Conservation (phyloP, 2,888 invertebrate genomes). For the Onchidella celtica region DNA sequence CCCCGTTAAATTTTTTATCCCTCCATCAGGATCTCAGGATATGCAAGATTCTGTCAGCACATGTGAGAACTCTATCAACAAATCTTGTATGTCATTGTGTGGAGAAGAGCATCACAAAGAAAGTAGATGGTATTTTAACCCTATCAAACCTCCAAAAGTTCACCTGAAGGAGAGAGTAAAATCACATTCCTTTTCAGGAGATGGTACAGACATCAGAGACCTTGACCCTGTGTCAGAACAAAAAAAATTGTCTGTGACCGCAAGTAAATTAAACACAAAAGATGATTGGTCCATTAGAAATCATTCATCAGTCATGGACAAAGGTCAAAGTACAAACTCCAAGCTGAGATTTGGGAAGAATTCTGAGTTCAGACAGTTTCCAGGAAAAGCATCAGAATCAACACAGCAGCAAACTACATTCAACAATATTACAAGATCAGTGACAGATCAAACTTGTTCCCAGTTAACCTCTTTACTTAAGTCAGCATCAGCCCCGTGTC, state of each 20-base stretch:
- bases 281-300: background rate
- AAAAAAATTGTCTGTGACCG: background rate
- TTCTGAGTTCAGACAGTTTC: background rate
- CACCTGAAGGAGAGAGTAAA: conserved; percentile 2
- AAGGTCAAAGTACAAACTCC: background rate
- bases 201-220: background rate
- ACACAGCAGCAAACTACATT: background rate
- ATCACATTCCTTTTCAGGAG: background rate
- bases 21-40: background rate
- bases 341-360: too few species aligned
- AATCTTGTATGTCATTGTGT: background rate
- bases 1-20: conserved; percentile 7
- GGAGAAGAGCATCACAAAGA: background rate
- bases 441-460: background rate
- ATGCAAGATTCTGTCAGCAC: background rate
- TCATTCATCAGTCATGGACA: background rate
- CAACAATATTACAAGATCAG: background rate
- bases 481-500: background rate
- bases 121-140: background rate
- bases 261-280: background rate
- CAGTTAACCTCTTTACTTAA: conserved; percentile 19
- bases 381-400: background rate
- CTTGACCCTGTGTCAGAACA: background rate
- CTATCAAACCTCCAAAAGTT: background rate
- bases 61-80: background rate